Conservation (phyloP, 2,113 vertebrate species). For the Emydocephalus ijimae region DNA sequence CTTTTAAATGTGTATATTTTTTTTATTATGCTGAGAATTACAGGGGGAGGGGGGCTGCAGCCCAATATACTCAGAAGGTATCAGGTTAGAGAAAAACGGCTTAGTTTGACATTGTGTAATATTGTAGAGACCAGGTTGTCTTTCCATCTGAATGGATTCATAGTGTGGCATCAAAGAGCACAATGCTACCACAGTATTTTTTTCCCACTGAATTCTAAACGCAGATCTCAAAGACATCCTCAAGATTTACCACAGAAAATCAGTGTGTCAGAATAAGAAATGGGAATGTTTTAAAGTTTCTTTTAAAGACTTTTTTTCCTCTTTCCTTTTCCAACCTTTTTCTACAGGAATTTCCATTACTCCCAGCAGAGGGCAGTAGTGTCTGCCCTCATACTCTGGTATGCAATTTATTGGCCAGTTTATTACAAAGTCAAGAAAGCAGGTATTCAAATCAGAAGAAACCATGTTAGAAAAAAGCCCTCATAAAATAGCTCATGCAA, state of each 20-base stretch:
- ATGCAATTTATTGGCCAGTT: neutral
- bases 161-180: neutral
- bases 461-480: constrained; percentile 6
- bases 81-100: neutral
- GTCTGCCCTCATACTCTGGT: neutral
- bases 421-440: constrained; percentile 7
- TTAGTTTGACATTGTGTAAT: neutral
- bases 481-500: constrained; percentile 8
- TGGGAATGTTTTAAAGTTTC: neutral
- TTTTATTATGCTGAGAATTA: neutral
- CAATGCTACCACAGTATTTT: neutral
- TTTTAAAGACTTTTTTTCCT: neutral
- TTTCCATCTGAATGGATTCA: neutral
- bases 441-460: constrained; percentile 1
- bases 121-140: neutral
- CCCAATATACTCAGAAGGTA: neutral
- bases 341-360: constrained; percentile 1
- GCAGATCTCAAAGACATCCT: neutral
- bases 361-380: constrained; percentile 6
- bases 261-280: neutral
- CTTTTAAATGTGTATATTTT: neutral
- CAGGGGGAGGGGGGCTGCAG: no score
- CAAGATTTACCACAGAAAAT: neutral
- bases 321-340: neutral
- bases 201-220: neutral